Evolutionary conservation across 2,888 invertebrate genomes (phyloP).

Genomic region (Tethea ocularis): DNA sequence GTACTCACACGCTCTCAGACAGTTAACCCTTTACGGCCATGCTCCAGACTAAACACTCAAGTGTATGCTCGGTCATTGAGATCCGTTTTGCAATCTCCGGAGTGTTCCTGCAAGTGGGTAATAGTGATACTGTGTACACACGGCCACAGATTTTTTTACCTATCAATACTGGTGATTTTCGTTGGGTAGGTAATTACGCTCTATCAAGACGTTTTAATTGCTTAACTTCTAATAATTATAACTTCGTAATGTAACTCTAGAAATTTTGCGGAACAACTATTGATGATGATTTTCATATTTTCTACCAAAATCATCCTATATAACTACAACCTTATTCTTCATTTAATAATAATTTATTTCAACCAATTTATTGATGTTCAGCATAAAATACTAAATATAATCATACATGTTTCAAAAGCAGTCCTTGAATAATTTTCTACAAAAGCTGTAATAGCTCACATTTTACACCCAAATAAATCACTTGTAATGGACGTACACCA

Average conservation of each 20-base stretch:
- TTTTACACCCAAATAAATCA: slow-evolving; percentile 11
- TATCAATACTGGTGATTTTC: too few relatives aligned
- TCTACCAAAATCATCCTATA: too few relatives aligned
- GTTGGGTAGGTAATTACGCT: too few relatives aligned
- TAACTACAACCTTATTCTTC: too few relatives aligned
- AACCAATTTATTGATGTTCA: too few relatives aligned
- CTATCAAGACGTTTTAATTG: too few relatives aligned
- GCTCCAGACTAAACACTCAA: neutral
- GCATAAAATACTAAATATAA: neutral
- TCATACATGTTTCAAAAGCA: neutral
- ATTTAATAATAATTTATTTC: too few relatives aligned
- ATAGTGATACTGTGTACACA: neutral
- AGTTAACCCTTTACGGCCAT: neutral
- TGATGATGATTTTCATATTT: too few relatives aligned
- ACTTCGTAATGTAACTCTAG: too few relatives aligned
- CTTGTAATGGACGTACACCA: slow-evolving; percentile 12
- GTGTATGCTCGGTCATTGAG: neutral
- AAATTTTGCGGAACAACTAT: too few relatives aligned
- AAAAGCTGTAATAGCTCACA: slow-evolving; percentile 2
- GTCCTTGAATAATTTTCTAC: neutral
- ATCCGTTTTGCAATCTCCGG: neutral
- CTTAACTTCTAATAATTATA: too few relatives aligned
- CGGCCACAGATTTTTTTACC: too few relatives aligned
- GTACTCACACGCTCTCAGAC: slow-evolving; percentile 36
- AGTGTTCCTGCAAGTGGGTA: neutral